Base-by-base conservation (phyloP, 2,888 invertebrate species). In the Lepidonotus clava region DNA sequence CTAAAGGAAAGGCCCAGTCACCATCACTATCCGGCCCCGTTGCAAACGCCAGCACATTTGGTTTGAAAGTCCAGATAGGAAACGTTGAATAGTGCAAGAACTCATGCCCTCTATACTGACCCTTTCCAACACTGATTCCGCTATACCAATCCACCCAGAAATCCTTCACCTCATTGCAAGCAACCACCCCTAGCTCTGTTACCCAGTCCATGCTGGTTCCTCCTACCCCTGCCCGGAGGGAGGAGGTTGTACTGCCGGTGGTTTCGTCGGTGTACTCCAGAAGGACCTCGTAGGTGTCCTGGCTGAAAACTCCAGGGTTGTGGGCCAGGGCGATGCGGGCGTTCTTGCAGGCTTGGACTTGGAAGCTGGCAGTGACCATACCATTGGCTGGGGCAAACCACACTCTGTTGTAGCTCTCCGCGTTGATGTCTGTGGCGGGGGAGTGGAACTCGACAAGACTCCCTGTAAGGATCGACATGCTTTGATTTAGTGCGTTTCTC, bases 21-120 rank as follows among this genome's bases (percentile, higher is more conserved):
- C 80, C 80, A 32, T 51, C 80, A 24, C 80, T 80, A 0, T 24
- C 80, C 1, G 80, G 80, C 28, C 80, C 80, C 8, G 41, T 46
- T 0, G 80, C 21, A 11, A 80, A 32, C 5, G 80, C 41, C 8
- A 80, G n/a, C 46, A 46, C 2, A 24, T 28, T 80, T 18, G 80
- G 80, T 28, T 8, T 28, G 46, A 46, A 80, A 4, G 11, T 41
- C 46, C 46, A 41, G 6, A 80, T 41, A 34, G 14, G 14, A 51
- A 51, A 5, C 28, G 28, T 11, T 18, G 28, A 24, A 24, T 46
- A 80, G 41, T 80, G 80, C 46, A 80, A 14, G 14, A 80, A 21
- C 46, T 80, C 28, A 1, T 5, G 14, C 11, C 46, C 80, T 24
- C 46, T 41, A 24, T 5, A 24, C 80, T 80, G n/a, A 0, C 46